Evolutionary conservation across 2,888 invertebrate species (phyloP).

Genomic region (Aradus depressus): DNA sequence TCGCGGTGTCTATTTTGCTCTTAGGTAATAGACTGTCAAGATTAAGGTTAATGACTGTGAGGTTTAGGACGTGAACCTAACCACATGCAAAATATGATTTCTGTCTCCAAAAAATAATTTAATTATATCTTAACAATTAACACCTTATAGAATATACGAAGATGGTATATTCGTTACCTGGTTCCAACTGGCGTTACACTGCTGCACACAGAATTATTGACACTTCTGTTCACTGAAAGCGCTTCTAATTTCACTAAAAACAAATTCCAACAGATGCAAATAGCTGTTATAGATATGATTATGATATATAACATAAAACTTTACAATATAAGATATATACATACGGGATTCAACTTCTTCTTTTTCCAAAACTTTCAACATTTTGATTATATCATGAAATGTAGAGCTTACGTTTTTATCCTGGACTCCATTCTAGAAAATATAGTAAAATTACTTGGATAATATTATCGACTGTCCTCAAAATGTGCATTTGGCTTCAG

Average conservation of each 20-base stretch:
- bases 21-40: too few species aligned
- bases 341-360: slow-evolving; percentile 35
- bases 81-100: too few species aligned
- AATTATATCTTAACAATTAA: too few species aligned
- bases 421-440: slow-evolving; percentile 26
- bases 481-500: too few species aligned
- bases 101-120: too few species aligned
- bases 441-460: too few species aligned
- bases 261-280: neutral
- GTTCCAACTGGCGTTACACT: slow-evolving; percentile 22
- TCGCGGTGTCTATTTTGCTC: too few species aligned
- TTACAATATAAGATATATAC: slow-evolving; percentile 4
- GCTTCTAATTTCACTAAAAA: slow-evolving; percentile 24
- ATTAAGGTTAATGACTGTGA: too few species aligned
- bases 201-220: slow-evolving; percentile 25
- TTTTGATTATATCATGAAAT: slow-evolving; percentile 40
- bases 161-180: slow-evolving; percentile 10
- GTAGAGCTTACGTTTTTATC: slow-evolving; percentile 32
- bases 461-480: too few species aligned
- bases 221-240: slow-evolving; percentile 22
- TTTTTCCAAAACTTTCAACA: slow-evolving; percentile 40
- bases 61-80: too few species aligned
- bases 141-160: too few species aligned
- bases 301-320: neutral
- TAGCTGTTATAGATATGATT: neutral